Percentiles rank a stretch among this genome's conserved stretches.
Evolutionary conservation across 2,797 vertebrate species (phyloP).

Genomic region (Thamnophis elegans): DNA sequence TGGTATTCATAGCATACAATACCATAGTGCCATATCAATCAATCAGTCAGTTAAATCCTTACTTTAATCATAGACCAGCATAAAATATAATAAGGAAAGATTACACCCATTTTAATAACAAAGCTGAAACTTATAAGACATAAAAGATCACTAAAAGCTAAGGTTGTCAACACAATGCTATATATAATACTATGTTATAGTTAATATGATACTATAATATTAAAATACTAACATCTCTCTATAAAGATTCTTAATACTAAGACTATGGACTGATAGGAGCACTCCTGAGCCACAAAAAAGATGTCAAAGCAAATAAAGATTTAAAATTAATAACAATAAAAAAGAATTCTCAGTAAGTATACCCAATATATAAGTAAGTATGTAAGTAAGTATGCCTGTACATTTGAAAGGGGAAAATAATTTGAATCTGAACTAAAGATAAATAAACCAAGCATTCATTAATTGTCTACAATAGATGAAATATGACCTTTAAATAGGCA

Average conservation of each 20-base stretch:
- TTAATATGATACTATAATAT: not conserved
- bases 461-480: too few relatives aligned
- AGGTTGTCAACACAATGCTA: not conserved
- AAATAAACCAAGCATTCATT: not conserved
- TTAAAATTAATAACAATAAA: not conserved
- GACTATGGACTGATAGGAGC: not conserved
- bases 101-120: not conserved
- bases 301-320: not conserved
- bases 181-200: not conserved
- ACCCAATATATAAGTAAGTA: not conserved
- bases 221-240: not conserved
- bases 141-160: not conserved
- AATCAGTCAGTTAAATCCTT: not conserved
- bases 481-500: not conserved
- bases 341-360: not conserved
- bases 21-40: not conserved
- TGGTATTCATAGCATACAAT: not conserved
- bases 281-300: not conserved
- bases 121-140: not conserved
- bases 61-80: not conserved
- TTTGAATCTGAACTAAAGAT: not conserved
- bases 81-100: not conserved
- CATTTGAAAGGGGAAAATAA: not conserved
- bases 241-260: not conserved
- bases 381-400: not conserved